These are phyloP conservation scores for Microcebus jonahi DNA, from an alignment of 2,113 vertebrate genomes.

Conservation along the genomic window DNA sequence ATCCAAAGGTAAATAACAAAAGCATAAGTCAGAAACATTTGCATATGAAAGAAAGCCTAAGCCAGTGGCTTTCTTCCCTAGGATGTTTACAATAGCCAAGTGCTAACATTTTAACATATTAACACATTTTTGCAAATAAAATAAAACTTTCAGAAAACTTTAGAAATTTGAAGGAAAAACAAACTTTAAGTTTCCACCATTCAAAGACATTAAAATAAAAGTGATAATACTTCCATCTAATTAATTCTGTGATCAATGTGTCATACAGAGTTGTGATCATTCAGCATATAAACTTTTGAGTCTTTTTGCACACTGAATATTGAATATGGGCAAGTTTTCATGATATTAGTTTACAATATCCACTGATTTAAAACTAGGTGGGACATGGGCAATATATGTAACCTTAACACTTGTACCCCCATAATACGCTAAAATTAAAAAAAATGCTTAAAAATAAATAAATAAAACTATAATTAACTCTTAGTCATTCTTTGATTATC, in stretches of 20 bases:
- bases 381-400: no score
- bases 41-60: background rate
- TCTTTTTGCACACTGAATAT: background rate
- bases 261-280: background rate
- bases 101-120: background rate
- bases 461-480: background rate
- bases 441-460: no score
- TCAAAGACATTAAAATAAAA: background rate
- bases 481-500: background rate
- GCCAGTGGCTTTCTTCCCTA: background rate
- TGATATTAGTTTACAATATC: background rate
- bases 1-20: background rate
- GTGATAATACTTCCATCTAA: background rate
- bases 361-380: background rate
- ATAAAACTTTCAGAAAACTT: background rate
- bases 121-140: background rate
- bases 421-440: no score
- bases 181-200: background rate
- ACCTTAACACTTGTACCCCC: no score
- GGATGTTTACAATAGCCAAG: background rate
- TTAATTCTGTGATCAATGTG: background rate
- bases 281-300: background rate
- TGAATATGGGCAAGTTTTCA: background rate
- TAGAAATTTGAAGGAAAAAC: background rate
- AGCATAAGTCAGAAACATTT: background rate